phyloP scores from a whole-genome alignment of 2,797 vertebrate species.

The Acipenser ruthenus region DNA sequence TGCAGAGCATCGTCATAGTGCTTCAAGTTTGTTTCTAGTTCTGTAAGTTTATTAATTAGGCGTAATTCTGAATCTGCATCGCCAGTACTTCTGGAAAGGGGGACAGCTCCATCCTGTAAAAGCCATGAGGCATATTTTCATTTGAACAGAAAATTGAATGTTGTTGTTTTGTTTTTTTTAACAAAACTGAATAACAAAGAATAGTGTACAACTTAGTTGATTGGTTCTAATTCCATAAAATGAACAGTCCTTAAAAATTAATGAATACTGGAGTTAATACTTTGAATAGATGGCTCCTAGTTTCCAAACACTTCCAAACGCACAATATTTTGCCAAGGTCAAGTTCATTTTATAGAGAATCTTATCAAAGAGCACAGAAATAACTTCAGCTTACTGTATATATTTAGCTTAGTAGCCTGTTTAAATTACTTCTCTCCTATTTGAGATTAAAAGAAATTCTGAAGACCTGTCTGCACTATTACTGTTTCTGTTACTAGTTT shows the following conservation, averaged over 20 bases:
- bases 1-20: constrained; percentile 83
- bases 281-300: not conserved
- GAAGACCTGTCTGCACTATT: too few relatives aligned
- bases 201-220: not conserved
- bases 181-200: constrained; percentile 2
- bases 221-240: not conserved
- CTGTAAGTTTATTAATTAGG: constrained; percentile 82
- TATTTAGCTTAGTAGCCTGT: too few relatives aligned
- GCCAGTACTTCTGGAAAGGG: constrained; percentile 77
- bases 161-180: not conserved
- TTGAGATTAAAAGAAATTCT: too few relatives aligned
- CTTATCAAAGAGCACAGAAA: too few relatives aligned
- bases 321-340: too few relatives aligned
- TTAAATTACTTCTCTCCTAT: too few relatives aligned
- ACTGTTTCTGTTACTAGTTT: too few relatives aligned
- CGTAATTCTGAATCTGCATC: constrained; percentile 71
- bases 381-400: too few relatives aligned
- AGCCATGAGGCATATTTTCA: constrained; percentile 13
- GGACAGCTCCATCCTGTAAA: constrained; percentile 75
- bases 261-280: not conserved
- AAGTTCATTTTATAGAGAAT: too few relatives aligned
- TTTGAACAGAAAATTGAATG: not conserved
- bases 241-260: not conserved
- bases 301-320: not conserved
- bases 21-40: constrained; percentile 70